These are phyloP conservation scores for Mimumesa dahlbomi DNA, from an alignment of 2,888 invertebrate species.

Conservation along the genomic window DNA sequence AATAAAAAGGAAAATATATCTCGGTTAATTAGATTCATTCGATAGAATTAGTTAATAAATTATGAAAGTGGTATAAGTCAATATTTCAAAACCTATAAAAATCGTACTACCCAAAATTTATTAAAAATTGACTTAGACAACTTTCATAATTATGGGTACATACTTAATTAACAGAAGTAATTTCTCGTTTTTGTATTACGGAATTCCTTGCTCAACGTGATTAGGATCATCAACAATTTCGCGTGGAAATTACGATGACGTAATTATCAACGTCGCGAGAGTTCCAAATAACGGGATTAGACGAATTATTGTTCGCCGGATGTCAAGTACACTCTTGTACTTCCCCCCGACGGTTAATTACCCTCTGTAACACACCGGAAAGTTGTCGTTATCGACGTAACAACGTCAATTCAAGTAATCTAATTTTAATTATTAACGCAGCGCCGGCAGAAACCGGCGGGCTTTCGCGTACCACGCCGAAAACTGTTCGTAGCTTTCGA, in stretches of 20 bases:
- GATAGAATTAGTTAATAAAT: no score
- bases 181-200: no score
- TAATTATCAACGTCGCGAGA: background rate
- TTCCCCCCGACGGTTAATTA: slow-evolving; percentile 22
- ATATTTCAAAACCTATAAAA: no score
- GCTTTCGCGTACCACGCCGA: background rate
- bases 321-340: slow-evolving; percentile 8
- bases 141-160: no score
- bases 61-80: no score
- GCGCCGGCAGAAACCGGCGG: background rate
- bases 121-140: no score
- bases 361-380: slow-evolving; percentile 20
- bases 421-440: slow-evolving; percentile 8
- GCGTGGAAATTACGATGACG: background rate
- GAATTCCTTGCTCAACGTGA: no score
- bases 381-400: slow-evolving; percentile 19
- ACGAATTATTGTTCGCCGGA: slow-evolving; percentile 8
- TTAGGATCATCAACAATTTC: no score
- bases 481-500: background rate
- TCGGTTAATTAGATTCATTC: no score
- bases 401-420: slow-evolving; percentile 14
- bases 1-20: no score
- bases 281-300: slow-evolving; percentile 7
- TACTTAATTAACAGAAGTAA: no score
- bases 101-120: no score